Evolutionary conservation across 1,140 invertebrate genomes (phyloP).

Genomic region (Colletes gigas): DNA sequence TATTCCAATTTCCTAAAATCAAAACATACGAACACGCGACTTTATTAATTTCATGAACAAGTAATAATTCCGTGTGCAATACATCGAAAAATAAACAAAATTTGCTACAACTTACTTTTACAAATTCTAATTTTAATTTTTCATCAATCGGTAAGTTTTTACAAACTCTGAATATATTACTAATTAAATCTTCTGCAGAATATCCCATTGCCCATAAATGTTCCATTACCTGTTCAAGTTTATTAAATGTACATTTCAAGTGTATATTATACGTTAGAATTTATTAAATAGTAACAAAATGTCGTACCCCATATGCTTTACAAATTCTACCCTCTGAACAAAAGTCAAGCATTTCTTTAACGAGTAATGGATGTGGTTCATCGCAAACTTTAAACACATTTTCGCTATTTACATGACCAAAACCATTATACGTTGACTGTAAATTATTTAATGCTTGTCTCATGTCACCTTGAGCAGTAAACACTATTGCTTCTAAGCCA

Average conservation of each 20-base stretch:
- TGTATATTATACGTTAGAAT: background rate
- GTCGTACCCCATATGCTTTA: conserved; percentile 90
- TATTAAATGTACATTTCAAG: conserved; percentile 24
- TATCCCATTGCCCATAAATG: conserved; percentile 97
- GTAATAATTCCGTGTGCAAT: background rate
- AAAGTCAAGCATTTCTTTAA: conserved; percentile 95
- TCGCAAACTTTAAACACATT: conserved; percentile 99
- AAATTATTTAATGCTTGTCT: conserved; percentile 98
- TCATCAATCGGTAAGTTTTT: conserved; percentile 93
- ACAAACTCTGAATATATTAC: conserved; percentile 95
- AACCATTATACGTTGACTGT: conserved; percentile 98
- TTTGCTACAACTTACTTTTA: conserved; percentile 84
- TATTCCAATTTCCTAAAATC: conserved; percentile 92
- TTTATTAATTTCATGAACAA: conserved; percentile 17
- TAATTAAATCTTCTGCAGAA: conserved; percentile 97
- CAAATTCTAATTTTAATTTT: conserved; percentile 91
- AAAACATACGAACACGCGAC: conserved; percentile 30
- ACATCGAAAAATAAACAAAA: conserved; percentile 10
- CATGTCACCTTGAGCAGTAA: conserved; percentile 99
- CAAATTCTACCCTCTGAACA: conserved; percentile 92
- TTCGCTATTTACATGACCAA: conserved; percentile 93
- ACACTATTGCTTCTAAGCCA: conserved; percentile 97
- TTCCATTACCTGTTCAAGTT: conserved; percentile 85
- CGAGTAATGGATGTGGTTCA: conserved; percentile 97
- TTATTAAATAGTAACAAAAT: background rate